These are phyloP conservation scores for Matsumurasca onukii DNA, from an alignment of 1,140 invertebrate species.

Conservation along the genomic window DNA sequence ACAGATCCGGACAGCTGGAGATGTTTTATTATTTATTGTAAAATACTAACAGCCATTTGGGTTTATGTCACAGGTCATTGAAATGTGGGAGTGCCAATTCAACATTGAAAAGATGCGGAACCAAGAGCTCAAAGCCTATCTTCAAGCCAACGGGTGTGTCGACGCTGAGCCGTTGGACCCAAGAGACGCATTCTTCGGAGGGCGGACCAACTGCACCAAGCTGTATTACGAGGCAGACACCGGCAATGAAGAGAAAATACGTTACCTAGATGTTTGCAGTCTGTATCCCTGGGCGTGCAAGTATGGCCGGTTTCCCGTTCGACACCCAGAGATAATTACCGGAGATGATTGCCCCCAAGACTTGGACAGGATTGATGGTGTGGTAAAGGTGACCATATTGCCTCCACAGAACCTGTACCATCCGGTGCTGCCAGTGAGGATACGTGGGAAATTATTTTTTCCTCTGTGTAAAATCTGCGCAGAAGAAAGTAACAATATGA, in stretches of 20 bases:
- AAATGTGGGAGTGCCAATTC: not conserved
- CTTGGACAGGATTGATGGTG: not conserved
- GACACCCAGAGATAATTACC: constrained; percentile 37
- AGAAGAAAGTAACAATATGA: not conserved
- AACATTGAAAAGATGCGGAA: not conserved
- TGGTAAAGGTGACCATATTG: not conserved
- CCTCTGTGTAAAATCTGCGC: not conserved
- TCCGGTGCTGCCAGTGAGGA: not conserved
- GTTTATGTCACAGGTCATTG: no score
- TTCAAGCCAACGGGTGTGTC: not conserved
- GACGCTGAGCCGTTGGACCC: not conserved
- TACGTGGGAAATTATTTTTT: not conserved
- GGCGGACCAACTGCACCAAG: not conserved
- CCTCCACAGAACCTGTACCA: not conserved
- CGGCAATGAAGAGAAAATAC: not conserved
- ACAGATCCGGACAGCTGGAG: no score
- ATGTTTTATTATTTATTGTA: no score
- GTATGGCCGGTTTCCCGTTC: constrained; percentile 42
- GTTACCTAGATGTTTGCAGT: constrained; percentile 32
- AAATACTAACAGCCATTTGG: no score
- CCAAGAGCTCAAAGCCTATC: not conserved
- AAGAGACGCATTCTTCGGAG: constrained; percentile 6
- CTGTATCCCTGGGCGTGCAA: constrained; percentile 46
- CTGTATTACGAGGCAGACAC: constrained; percentile 45
- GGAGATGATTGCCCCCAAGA: not conserved